Conservation (phyloP, 2,113 vertebrate species). For the Pangasianodon hypophthalmus region DNA sequence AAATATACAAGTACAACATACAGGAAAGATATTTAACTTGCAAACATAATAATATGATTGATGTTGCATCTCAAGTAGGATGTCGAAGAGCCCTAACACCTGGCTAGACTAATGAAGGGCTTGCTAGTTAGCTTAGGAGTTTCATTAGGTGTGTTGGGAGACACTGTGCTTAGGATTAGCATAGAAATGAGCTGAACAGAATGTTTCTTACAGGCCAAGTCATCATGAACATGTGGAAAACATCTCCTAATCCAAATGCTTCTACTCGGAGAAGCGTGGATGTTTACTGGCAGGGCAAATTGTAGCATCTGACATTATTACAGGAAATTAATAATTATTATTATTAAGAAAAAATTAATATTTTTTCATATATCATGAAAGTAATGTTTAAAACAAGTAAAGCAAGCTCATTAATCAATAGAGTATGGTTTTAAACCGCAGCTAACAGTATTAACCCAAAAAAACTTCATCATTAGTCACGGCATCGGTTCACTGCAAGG, state of each 20-base stretch:
- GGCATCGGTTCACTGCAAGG: too few relatives aligned
- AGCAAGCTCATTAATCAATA: background rate
- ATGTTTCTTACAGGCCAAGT: background rate
- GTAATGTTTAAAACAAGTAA: background rate
- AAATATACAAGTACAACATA: background rate
- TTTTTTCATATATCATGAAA: background rate
- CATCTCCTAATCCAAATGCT: background rate
- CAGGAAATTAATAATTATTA: too few relatives aligned
- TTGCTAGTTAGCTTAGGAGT: background rate
- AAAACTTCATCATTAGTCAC: background rate
- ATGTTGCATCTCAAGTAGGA: background rate
- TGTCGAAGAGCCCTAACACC: background rate
- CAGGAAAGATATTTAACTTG: background rate
- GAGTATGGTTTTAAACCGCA: background rate
- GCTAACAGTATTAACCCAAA: background rate
- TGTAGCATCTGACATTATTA: background rate
- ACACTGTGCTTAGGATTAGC: background rate
- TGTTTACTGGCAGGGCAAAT: background rate
- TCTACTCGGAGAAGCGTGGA: background rate
- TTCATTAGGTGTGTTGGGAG: background rate
- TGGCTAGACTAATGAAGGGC: background rate
- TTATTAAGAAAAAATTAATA: too few relatives aligned
- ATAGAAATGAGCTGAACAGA: background rate
- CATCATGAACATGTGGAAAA: background rate
- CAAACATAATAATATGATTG: background rate